phyloP scores from a whole-genome alignment of 2,888 invertebrate genomes.

The Ormyrus pomaceus region DNA sequence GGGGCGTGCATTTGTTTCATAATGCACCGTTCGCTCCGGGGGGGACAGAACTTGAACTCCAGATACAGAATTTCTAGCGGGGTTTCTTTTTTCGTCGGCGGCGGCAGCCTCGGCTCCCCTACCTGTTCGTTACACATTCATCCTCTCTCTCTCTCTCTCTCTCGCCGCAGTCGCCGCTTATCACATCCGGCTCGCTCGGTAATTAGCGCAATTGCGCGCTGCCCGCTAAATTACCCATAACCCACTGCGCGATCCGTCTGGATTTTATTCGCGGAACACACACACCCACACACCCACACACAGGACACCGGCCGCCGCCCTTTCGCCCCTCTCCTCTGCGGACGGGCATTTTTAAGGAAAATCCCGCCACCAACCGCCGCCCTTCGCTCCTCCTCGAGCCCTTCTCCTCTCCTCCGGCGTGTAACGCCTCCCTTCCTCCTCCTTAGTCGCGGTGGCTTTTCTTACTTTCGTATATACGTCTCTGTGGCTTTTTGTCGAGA shows the following conservation, averaged over 20 bases:
- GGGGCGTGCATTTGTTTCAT: too few species aligned
- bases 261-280: too few species aligned
- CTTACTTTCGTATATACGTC: background rate
- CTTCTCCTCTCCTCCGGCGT: slow-evolving; percentile 17
- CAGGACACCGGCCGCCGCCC: background rate
- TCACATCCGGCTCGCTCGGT: background rate
- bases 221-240: background rate
- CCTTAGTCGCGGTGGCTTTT: slow-evolving; percentile 36
- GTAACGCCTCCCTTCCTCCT: background rate
- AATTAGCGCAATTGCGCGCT: slow-evolving; percentile 11
- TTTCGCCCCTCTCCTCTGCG: slow-evolving; percentile 9
- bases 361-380: slow-evolving; percentile 55
- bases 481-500: background rate
- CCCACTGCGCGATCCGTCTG: too few species aligned
- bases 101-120: too few species aligned
- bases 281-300: too few species aligned
- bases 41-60: too few species aligned
- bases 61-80: too few species aligned
- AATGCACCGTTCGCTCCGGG: too few species aligned
- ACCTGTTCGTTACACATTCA: background rate
- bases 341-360: slow-evolving; percentile 66
- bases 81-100: too few species aligned
- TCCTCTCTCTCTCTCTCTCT: background rate
- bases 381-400: slow-evolving; percentile 36
- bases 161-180: too few species aligned